These are phyloP conservation scores for Rhinopomastus cyanomelas DNA, from an alignment of 2,113 vertebrate genomes.

Conservation along the genomic window DNA sequence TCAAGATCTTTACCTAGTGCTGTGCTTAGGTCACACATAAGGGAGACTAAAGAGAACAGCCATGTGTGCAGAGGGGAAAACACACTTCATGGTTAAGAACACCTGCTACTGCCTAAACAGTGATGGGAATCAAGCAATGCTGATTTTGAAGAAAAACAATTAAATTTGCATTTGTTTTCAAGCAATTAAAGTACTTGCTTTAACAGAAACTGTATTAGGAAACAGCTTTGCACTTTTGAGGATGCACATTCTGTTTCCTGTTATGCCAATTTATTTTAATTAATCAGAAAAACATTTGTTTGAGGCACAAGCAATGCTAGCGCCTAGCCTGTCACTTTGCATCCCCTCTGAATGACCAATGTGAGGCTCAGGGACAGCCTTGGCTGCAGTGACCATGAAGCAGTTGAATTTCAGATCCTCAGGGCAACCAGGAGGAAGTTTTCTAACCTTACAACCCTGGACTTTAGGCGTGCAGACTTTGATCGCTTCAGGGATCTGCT, in stretches of 20 bases:
- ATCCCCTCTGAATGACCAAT: background rate
- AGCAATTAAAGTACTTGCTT: conserved; percentile 54
- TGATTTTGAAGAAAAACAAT: conserved; percentile 36
- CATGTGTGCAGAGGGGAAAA: background rate
- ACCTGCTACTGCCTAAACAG: conserved; percentile 7
- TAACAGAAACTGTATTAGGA: conserved; percentile 47
- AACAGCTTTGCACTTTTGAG: conserved; percentile 47
- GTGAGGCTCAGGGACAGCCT: no score
- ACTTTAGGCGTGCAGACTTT: no score
- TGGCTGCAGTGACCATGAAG: no score
- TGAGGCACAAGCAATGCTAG: conserved; percentile 24
- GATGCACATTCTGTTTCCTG: background rate
- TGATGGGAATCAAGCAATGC: conserved; percentile 7
- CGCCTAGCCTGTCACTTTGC: background rate
- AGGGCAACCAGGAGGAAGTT: no score
- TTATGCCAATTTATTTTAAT: conserved; percentile 63
- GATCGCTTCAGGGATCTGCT: no score
- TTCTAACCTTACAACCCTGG: no score
- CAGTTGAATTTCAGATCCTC: no score
- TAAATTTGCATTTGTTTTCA: conserved; percentile 14
- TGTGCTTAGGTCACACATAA: background rate
- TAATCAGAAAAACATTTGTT: conserved; percentile 60
- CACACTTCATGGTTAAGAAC: background rate
- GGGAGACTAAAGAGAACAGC: background rate
- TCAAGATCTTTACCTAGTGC: conserved; percentile 5